phyloP scores from a whole-genome alignment of 2,888 invertebrate genomes.

The Hirtodrosophila confusa region DNA sequence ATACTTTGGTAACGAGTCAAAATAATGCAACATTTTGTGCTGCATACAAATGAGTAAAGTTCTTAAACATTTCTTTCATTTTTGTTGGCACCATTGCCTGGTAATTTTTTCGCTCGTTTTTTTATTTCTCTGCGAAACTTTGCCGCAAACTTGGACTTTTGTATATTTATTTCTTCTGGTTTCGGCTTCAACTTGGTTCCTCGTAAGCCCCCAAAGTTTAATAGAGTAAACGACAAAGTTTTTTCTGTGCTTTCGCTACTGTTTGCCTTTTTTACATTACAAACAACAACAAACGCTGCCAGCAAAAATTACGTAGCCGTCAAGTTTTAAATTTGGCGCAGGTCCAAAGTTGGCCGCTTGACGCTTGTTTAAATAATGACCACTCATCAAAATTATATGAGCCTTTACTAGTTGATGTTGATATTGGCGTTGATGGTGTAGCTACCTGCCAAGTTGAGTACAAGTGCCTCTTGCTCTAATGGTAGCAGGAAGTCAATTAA shows the following conservation, averaged over 20 bases:
- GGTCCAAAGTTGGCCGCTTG: conserved; percentile 63
- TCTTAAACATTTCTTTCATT: conserved; percentile 51
- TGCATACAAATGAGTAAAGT: conserved; percentile 83
- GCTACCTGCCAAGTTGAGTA: neutral
- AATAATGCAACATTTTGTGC: conserved; percentile 79
- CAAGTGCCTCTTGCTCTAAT: conserved; percentile 26
- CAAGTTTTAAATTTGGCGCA: conserved; percentile 70
- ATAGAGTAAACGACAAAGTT: conserved; percentile 82
- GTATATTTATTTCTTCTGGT: conserved; percentile 77
- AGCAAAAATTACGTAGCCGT: conserved; percentile 71
- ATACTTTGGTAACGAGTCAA: conserved; percentile 73
- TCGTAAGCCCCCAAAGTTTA: conserved; percentile 82
- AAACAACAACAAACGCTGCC: conserved; percentile 52
- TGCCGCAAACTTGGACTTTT: conserved; percentile 69
- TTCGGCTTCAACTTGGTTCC: conserved; percentile 74
- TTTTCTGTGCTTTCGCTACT: conserved; percentile 49
- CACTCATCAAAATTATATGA: conserved; percentile 73
- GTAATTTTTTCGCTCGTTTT: conserved; percentile 56
- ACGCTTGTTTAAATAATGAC: conserved; percentile 77
- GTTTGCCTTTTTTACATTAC: conserved; percentile 57
- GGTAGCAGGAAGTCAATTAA: conserved; percentile 38
- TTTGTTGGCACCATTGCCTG: conserved; percentile 45
- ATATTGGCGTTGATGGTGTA: conserved; percentile 8
- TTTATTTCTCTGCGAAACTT: conserved; percentile 53
- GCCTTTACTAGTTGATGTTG: conserved; percentile 69